Base-by-base conservation (phyloP, 2,888 invertebrate species). In the Salpingus planirostris region DNA sequence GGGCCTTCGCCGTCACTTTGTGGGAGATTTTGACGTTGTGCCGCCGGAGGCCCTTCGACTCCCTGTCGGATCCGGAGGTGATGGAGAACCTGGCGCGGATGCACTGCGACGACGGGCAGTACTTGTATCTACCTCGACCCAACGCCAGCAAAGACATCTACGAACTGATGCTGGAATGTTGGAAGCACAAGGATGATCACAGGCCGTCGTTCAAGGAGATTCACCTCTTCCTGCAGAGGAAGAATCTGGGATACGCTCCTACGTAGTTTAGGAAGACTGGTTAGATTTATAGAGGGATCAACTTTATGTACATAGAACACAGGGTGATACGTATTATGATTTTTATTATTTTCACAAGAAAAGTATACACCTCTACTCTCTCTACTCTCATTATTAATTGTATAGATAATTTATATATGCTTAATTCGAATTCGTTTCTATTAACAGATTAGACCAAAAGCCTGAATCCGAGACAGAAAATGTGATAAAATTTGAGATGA, bases 1-100 rank as follows among this genome's bases (percentile, higher is more conserved):
- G 91, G 90, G 78, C 89, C 8, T 91, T 88, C 62, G 91, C 81
- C 0, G 85, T 91, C 11, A 86, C 87, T 0, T 66, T 91, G 27
- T 86, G 89, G 79, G 91, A 92, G 66, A 78, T 92, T 36, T 71
- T 88, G 52, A 80, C 81, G 6, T 69, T 82, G 31, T 85, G 87
- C 46, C 70, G 84, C 27, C 75, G 81, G 29, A 74, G 78, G 37
- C 91, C 91, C 0, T 90, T 79, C 62, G 80, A 82, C 33, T 75
- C 78, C 38, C 60, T 86, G 43, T 73, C 74, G 10, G 87, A 91
- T 58, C 73, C 76, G 31, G 79, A 86, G 67, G 81, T 91, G 27
- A 73, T 90, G 42, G 83, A 85, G 51, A 87, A 88, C 64, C 70
- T 89, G 30, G 77, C 81, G 13, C 80, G 79, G 56, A 66, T 81